Base-by-base conservation (phyloP, 2,113 vertebrate genomes). In the Pseudonaja textilis region DNA sequence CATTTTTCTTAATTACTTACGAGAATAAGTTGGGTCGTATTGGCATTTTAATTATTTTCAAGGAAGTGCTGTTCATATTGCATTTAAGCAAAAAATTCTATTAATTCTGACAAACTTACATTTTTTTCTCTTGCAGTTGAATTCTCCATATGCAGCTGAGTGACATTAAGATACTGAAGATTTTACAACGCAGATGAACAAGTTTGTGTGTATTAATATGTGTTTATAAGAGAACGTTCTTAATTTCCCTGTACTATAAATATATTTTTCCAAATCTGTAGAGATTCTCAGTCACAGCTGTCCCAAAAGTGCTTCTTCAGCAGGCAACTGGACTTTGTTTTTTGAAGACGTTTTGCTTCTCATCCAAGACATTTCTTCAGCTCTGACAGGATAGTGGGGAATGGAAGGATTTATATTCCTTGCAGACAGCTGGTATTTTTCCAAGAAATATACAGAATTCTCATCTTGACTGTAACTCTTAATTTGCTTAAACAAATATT, bases 131-230 rank as follows among this genome's bases (percentile, higher is more conserved):
- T 97, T 97, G 92, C 89, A 98, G 98, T 96, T 98, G 96, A 97
- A 97, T 94, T 98, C 98, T 95, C 98, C 98, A 5, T 98, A 98
- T 94, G 97, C 97, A 93, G 94, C 96, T 95, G 98, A 98, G 92
- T 98, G 96, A 98, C 93, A 85, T 87, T 56, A 87, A 52, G 14
- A 86, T 54, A 45, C 23, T 91, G 94, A 91, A 94, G 95, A 95
- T 85, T 5, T 1, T 92, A 42, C 23, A 92, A 93, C n/a, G 2
- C 94, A 52, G 89, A 93, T 94, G 69, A 81, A 81, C 18, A 69
- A 14, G 7, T 81, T 81, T 81, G 74, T 81, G 18, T 42, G 18
- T 10, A 81, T 81, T 39, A 42, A 81, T 81, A 39, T 20, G 7
- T 81, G 69, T 81, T 81, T 42, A 39, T 81, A 81, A 81, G 34